Evolutionary conservation across 1,140 invertebrate species (phyloP), one percentile per base, ranked within the genome.

Genomic region (Cherax quadricarinatus): DNA sequence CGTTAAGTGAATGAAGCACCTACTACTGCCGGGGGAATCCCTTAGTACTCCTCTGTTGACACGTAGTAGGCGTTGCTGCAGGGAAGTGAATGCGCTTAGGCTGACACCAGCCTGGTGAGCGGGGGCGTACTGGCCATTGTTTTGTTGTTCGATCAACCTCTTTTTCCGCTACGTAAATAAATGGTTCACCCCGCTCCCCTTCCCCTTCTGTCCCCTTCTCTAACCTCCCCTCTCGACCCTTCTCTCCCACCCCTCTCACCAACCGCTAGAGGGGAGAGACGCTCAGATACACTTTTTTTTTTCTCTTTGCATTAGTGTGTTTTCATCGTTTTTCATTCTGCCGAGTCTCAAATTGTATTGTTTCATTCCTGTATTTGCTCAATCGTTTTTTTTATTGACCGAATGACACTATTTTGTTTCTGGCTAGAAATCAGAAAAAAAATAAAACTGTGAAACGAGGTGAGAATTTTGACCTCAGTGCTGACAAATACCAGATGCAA

Each of bases 1-100:
- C 86, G 86, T 88, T 80, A 66, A 81, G 78, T 88, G 78, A 88
- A 81, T 81, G 86, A 81, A 88, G 57, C 86, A 24, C 49, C 51
- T 81, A 79, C 30, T 41, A 75, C 30, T 48, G n/a, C 4, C 53
- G 75, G 78, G 86, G 30, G 21, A 30, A 41, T n/a, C 86, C 16
- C 10, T 53, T 60, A 21, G 62, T 66, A 66, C 62, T 12, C 62
- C 21, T 66, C 21, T 66, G 18, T 66, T 66, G 14, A 21, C 62
- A 5, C 62, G 21, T 66, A 66, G 62, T 66, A 18, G 62, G 21
- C 1, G 62, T 21, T 66, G 62, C 21, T 66, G 5, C 62, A 21
- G 18, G 62, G 18, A 66, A 66, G 21, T 66, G 62, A 66, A 12
- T 66, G 53, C 9, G 14, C 53, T 9, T 14, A 9, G 53, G 5